A percentile compares a stretch with the other conserved stretches of the same genome.
Conservation (phyloP, 2,888 invertebrate species). For the Polymixis lichenea region DNA sequence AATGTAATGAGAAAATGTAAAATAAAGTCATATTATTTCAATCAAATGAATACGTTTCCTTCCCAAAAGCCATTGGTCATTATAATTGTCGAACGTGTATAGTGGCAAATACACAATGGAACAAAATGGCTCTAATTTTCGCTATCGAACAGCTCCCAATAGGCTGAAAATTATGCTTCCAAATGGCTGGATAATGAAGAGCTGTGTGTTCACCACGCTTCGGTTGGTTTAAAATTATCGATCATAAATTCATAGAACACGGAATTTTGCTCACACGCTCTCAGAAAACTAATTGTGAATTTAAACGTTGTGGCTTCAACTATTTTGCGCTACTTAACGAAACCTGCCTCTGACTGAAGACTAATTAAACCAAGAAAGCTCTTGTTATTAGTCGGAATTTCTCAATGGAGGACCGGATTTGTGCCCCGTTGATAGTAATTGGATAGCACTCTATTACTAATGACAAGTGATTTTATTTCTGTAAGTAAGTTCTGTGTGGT, state of each 20-base stretch:
- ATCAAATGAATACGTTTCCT: neutral
- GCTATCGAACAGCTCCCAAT: slow-evolving; percentile 4
- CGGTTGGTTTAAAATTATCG: slow-evolving; percentile 2
- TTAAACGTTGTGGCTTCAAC: neutral
- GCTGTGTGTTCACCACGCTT: neutral
- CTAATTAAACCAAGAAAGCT: neutral
- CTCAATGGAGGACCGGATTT: too few species aligned
- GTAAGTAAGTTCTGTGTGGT: too few species aligned
- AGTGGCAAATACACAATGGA: neutral
- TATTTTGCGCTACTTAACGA: neutral
- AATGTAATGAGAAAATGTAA: too few species aligned
- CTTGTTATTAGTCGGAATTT: neutral
- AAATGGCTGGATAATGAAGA: slow-evolving; percentile 13
- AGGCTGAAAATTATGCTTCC: neutral
- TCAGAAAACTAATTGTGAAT: slow-evolving; percentile 1
- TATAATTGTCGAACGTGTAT: slow-evolving; percentile 9
- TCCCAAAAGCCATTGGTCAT: neutral
- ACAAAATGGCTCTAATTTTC: slow-evolving; percentile 9
- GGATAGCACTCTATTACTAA: neutral
- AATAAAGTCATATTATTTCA: neutral
- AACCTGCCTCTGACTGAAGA: slow-evolving; percentile 1
- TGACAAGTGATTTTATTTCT: too few species aligned
- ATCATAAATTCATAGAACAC: slow-evolving; percentile 14
- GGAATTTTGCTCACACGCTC: neutral
- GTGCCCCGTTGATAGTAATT: neutral